Percentiles rank a stretch among this genome's conserved stretches.
Evolutionary conservation across 2,888 invertebrate species (phyloP).

Genomic region (Tipula confusa): DNA sequence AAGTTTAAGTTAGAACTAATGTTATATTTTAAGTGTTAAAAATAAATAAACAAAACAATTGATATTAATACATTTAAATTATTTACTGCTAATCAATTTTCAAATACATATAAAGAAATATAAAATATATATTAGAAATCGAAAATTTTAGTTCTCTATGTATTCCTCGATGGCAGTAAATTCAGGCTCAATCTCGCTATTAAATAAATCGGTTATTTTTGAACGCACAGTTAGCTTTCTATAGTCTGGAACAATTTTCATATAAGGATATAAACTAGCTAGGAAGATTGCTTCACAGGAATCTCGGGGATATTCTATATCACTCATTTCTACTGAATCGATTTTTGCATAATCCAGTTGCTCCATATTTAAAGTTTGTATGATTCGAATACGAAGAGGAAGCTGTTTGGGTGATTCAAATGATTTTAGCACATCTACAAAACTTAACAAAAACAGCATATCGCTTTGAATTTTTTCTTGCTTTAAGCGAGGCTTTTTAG

Average conservation of each 20-base stretch:
- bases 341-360: neutral
- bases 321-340: neutral
- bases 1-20: constrained; percentile 29
- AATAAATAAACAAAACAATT: neutral
- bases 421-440: neutral
- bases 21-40: neutral
- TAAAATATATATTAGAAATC: neutral
- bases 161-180: neutral
- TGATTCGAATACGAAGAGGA: neutral
- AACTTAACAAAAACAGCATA: neutral
- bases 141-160: neutral
- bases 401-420: neutral
- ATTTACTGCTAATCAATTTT: neutral
- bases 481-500: neutral
- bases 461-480: neutral
- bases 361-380: neutral
- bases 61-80: neutral
- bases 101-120: neutral
- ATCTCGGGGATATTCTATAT: neutral
- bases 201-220: neutral
- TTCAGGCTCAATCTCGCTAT: neutral
- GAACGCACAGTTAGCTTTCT: neutral
- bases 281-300: neutral
- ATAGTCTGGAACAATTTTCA: neutral
- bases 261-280: neutral